Base-by-base conservation (phyloP, 2,888 invertebrate genomes). In the Cantharis flavilabris region DNA sequence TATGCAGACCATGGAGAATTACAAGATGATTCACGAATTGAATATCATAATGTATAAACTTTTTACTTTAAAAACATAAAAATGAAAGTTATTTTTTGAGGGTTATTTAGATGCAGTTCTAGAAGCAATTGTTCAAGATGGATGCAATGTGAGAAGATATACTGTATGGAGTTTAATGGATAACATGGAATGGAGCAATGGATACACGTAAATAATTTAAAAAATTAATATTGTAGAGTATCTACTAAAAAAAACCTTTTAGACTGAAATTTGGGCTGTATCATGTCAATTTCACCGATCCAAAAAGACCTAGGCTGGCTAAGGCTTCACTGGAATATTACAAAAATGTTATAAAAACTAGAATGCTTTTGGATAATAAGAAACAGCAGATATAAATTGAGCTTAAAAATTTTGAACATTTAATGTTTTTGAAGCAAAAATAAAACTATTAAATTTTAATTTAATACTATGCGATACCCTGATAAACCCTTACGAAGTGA, bases 81-180 rank as follows among this genome's bases (percentile, higher is more conserved):
- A 30, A 30, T 10, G 0, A 1, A 10, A 30, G 2, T 30, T 0
- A 30, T 78, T 16, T 16, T 71, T 84, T 49, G 73, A 86, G 86
- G 85, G 87, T 0, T 91, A 92, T 81, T 83, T 92, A 13, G 86
- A 88, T 18, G 84, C 89, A 0, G 72, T 92, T 14, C 87, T 90
- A 65, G 82, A 86, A 2, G 91, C 92, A 0, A 83, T 93, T 0
- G 81, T 84, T 0, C 88, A 90, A 62, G 92, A 93, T 84, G 90
- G 90, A 0, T 92, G 92, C 79, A 89, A 89, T 71, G 90, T 94
- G 0, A 85, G 89, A 9, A 94, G 93, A 0, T 96, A 95, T 84
- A 91, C 94, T 0, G 91, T 92, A 73, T 96, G 96, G 95, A 94
- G 94, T 80, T 87, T 96, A 14, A 90, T 96, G 87, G 96, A 97